phyloP scores from a whole-genome alignment of 2,797 vertebrate species.

The Hydrocynus forskahlii region DNA sequence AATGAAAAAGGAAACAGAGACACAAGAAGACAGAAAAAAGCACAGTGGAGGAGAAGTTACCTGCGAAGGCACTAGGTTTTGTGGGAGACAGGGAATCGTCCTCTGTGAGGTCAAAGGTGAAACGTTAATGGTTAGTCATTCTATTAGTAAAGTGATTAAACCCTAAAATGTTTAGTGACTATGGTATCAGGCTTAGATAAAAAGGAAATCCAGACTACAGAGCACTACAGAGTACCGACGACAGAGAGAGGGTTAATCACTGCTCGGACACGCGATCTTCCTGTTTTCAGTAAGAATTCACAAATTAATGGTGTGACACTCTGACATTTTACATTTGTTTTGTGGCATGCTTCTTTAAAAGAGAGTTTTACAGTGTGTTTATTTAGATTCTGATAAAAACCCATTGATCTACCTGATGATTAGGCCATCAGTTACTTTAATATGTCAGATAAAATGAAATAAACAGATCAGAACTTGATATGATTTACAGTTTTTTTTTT shows the following conservation, averaged over 20 bases:
- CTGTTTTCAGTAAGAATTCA: too few species aligned
- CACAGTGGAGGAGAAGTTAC: conserved; percentile 68
- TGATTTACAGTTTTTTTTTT: too few species aligned
- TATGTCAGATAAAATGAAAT: too few species aligned
- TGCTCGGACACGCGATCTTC: neutral
- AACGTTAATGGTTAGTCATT: conserved; percentile 82
- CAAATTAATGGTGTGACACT: too few species aligned
- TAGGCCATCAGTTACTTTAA: too few species aligned
- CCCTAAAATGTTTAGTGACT: neutral
- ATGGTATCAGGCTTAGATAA: neutral
- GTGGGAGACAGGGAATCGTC: conserved; percentile 83
- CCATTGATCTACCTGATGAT: too few species aligned
- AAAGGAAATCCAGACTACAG: neutral
- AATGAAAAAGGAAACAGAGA: neutral
- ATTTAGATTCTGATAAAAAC: too few species aligned
- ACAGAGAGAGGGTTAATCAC: neutral
- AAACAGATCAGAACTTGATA: too few species aligned
- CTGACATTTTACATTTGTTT: too few species aligned
- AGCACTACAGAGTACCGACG: neutral
- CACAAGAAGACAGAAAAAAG: neutral
- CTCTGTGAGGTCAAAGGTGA: conserved; percentile 86
- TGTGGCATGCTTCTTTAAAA: too few species aligned
- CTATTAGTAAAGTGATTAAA: conserved; percentile 49
- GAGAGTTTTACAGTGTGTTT: too few species aligned
- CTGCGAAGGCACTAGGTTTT: conserved; percentile 83